Conservation (phyloP, 2,113 vertebrate genomes). For the Cepphus grylle region DNA sequence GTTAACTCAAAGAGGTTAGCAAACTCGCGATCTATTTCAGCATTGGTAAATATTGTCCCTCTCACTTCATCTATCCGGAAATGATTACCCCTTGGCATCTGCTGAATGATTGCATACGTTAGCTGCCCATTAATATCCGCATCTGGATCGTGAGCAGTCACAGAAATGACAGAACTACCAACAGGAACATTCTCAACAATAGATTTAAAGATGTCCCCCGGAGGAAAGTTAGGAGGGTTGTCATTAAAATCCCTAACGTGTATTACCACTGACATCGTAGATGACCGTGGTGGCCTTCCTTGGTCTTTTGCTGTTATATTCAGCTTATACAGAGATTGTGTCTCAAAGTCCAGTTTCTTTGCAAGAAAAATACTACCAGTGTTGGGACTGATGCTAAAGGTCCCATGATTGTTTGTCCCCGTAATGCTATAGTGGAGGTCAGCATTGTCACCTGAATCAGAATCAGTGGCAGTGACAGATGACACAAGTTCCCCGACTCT, state of each 20-base stretch:
- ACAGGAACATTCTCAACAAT: slow-evolving; percentile 92
- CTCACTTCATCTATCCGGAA: slow-evolving; percentile 84
- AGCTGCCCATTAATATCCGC: slow-evolving; percentile 93
- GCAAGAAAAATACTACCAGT: slow-evolving; percentile 94
- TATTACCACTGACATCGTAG: slow-evolving; percentile 90
- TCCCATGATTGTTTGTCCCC: slow-evolving; percentile 91
- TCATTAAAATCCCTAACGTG: slow-evolving; percentile 96
- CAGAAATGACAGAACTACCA: slow-evolving; percentile 86
- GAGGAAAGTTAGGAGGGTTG: slow-evolving; percentile 90
- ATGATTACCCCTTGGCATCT: slow-evolving; percentile 89
- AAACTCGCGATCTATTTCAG: slow-evolving; percentile 93
- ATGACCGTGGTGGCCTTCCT: slow-evolving; percentile 87
- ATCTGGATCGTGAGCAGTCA: slow-evolving; percentile 90
- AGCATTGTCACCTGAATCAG: slow-evolving; percentile 90
- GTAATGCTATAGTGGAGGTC: slow-evolving; percentile 93
- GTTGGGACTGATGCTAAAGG: slow-evolving; percentile 95
- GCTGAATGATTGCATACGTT: slow-evolving; percentile 88
- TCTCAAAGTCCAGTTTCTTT: slow-evolving; percentile 94
- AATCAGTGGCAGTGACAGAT: slow-evolving; percentile 91
- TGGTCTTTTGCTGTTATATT: slow-evolving; percentile 93
- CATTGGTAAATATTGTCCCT: slow-evolving; percentile 85
- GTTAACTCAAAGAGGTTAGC: slow-evolving; percentile 94
- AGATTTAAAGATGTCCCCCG: slow-evolving; percentile 94
- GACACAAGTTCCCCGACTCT: slow-evolving; percentile 93
- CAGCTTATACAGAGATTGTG: slow-evolving; percentile 89